Evolutionary conservation across 2,113 vertebrate genomes (phyloP).

Genomic region (Chrysemys picta): DNA sequence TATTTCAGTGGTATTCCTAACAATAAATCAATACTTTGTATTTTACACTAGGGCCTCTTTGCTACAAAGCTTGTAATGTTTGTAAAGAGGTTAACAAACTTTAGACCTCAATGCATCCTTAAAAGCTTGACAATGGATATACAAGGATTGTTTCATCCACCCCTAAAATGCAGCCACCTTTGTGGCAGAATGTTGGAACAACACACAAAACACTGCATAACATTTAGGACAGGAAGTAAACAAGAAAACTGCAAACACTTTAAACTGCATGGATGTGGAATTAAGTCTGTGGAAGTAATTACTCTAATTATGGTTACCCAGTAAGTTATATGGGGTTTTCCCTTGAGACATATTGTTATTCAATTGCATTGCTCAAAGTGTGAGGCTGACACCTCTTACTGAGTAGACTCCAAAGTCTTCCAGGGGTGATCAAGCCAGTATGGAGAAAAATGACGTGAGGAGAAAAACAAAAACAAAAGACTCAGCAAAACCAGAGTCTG

Average conservation of each 20-base stretch:
- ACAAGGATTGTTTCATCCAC: not conserved
- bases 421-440: not conserved
- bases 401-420: not conserved
- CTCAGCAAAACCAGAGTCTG: not conserved
- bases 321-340: not conserved
- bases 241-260: not conserved
- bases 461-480: not conserved
- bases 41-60: conserved; percentile 38
- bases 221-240: not conserved
- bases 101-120: conserved; percentile 39
- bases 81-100: not conserved
- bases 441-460: not conserved
- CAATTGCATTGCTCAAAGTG: not conserved
- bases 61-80: conserved; percentile 38
- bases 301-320: not conserved
- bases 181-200: not conserved
- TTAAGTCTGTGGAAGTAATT: not conserved
- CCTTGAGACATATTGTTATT: not conserved
- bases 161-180: not conserved
- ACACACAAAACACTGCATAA: not conserved
- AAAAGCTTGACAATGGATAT: not conserved
- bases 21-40: conserved; percentile 31
- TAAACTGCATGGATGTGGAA: not conserved
- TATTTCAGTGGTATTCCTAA: conserved; percentile 34
- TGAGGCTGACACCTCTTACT: not conserved